Percentiles rank a stretch among this genome's conserved stretches.
Evolutionary conservation across 2,888 invertebrate species (phyloP).

Genomic region (Chloroclystis v-ata): DNA sequence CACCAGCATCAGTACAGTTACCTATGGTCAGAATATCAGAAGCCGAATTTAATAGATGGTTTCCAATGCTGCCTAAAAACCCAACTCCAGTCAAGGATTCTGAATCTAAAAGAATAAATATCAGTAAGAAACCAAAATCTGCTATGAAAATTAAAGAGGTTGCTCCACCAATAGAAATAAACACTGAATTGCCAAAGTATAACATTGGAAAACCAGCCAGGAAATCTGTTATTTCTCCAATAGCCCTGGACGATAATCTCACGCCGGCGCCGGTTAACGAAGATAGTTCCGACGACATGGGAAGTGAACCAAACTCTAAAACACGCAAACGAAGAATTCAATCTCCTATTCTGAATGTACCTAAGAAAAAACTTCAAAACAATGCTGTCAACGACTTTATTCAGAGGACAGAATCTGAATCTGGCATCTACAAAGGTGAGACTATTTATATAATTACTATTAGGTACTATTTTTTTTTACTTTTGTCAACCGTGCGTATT

Average conservation of each 20-base stretch:
- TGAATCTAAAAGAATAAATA: too few species aligned
- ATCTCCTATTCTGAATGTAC: constrained; percentile 16
- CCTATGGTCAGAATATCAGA: constrained; percentile 12
- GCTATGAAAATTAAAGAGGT: not conserved
- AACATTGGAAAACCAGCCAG: not conserved
- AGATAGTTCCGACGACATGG: constrained; percentile 26
- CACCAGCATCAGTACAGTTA: too few species aligned
- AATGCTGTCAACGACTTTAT: too few species aligned
- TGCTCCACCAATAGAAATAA: constrained; percentile 1
- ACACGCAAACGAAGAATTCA: constrained; percentile 29
- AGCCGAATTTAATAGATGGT: constrained; percentile 19
- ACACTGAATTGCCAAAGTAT: too few species aligned
- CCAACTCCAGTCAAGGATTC: too few species aligned
- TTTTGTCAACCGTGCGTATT: too few species aligned
- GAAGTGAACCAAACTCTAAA: not conserved
- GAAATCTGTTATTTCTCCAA: constrained; percentile 45
- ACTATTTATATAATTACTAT: too few species aligned
- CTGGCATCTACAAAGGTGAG: too few species aligned
- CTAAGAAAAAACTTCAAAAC: constrained; percentile 32
- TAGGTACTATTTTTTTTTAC: too few species aligned
- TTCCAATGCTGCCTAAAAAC: constrained; percentile 17
- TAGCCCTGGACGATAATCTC: constrained; percentile 39
- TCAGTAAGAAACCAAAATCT: not conserved
- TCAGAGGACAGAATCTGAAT: too few species aligned
- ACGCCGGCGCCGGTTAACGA: constrained; percentile 16